Percentiles rank a stretch among this genome's conserved stretches.
Evolutionary conservation across 2,797 vertebrate genomes (phyloP).

Genomic region (Danio jaintianensis): DNA sequence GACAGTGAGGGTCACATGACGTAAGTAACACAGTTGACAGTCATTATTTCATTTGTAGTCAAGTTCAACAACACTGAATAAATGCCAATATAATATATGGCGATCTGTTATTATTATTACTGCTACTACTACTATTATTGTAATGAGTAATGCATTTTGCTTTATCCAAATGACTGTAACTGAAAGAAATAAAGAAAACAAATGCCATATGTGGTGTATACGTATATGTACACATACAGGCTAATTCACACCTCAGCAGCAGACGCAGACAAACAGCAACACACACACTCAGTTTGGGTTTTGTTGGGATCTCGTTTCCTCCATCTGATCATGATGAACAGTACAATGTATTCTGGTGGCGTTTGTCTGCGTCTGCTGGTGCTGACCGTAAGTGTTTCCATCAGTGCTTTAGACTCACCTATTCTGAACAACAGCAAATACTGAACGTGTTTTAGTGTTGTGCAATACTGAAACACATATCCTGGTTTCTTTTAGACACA

Average conservation of each 20-base stretch:
- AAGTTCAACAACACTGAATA: constrained; percentile 4
- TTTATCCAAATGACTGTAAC: neutral
- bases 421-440: neutral
- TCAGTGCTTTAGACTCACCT: neutral
- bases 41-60: neutral
- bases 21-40: constrained; percentile 9
- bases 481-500: neutral
- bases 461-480: neutral
- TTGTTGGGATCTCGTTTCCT: too few relatives aligned
- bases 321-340: too few relatives aligned
- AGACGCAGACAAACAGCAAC: too few relatives aligned
- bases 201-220: too few relatives aligned
- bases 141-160: neutral
- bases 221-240: too few relatives aligned
- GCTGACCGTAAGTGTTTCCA: neutral
- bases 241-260: too few relatives aligned
- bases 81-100: constrained; percentile 3
- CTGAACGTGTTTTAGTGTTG: neutral
- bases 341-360: too few relatives aligned
- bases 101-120: neutral
- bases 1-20: neutral
- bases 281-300: too few relatives aligned
- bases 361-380: too few relatives aligned
- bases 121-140: neutral
- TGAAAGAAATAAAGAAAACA: too few relatives aligned